These are phyloP conservation scores for Scophthalmus maximus DNA, from an alignment of 2,113 vertebrate species.

Conservation along the genomic window DNA sequence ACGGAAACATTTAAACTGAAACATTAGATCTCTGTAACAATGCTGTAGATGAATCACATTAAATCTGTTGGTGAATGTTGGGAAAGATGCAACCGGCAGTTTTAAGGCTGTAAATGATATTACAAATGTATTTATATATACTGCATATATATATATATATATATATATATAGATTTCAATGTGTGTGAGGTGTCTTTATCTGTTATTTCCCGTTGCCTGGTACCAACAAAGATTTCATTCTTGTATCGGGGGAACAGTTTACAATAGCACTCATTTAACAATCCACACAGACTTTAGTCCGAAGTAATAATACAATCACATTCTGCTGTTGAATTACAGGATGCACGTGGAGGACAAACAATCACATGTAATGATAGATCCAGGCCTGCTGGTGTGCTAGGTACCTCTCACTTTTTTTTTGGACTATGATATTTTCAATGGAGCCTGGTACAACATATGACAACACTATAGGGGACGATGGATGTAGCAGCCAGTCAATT, in stretches of 20 bases:
- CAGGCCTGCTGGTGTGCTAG: conserved; percentile 51
- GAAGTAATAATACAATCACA: conserved; percentile 57
- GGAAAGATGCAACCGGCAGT: conserved; percentile 1
- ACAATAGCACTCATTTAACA: conserved; percentile 48
- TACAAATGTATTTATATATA: too few relatives aligned
- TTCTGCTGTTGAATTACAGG: conserved; percentile 50
- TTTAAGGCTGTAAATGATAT: conserved; percentile 41
- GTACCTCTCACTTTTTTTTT: conserved; percentile 9
- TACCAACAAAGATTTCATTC: conserved; percentile 45
- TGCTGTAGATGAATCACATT: conserved; percentile 21
- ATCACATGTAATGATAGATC: conserved; percentile 33
- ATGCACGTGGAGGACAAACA: conserved; percentile 40
- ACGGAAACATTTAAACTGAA: conserved; percentile 47
- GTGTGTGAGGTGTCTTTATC: background rate
- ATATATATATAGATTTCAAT: background rate
- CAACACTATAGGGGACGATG: background rate
- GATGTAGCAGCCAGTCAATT: background rate
- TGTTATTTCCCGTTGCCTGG: conserved; percentile 14
- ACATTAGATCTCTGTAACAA: conserved; percentile 35
- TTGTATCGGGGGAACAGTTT: conserved; percentile 39
- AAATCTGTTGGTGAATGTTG: conserved; percentile 11
- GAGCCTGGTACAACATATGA: conserved; percentile 17
- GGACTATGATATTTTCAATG: conserved; percentile 8
- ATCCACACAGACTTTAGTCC: conserved; percentile 51
- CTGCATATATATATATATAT: too few relatives aligned